These are phyloP conservation scores for Virgularia gustaviana DNA, from an alignment of 92 coral and sea anemone species.

Conservation along the genomic window DNA sequence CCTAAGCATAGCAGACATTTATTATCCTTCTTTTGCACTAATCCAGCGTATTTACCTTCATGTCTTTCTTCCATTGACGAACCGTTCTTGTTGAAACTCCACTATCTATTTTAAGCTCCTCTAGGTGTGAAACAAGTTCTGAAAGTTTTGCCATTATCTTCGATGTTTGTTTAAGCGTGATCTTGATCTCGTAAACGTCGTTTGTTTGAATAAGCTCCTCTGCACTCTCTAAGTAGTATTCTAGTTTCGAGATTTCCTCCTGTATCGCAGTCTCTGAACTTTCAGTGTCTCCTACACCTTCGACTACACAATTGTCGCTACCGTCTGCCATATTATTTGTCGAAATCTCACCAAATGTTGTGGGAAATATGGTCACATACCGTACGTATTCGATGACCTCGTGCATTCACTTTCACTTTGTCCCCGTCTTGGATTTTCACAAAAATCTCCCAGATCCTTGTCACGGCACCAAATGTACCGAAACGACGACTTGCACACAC, in stretches of 20 bases:
- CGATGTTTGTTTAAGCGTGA: slow-evolving; percentile 8
- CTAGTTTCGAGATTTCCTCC: slow-evolving; percentile 33
- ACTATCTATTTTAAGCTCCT: slow-evolving; percentile 31
- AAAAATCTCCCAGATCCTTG: slow-evolving; percentile 37
- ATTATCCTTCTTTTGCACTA: slow-evolving; percentile 17
- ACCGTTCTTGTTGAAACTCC: slow-evolving; percentile 29
- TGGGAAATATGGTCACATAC: too few species aligned
- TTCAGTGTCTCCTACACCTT: too few species aligned
- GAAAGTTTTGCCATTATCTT: slow-evolving; percentile 25
- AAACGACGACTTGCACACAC: too few species aligned
- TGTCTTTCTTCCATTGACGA: slow-evolving; percentile 45
- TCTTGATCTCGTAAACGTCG: slow-evolving; percentile 12
- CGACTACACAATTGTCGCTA: too few species aligned
- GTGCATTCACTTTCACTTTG: too few species aligned
- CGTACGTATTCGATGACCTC: slow-evolving; percentile 2
- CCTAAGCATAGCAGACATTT: too few species aligned
- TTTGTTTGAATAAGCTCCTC: slow-evolving; percentile 21
- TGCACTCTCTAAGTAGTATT: slow-evolving; percentile 44
- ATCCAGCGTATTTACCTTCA: slow-evolving; percentile 20
- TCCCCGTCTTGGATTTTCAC: too few species aligned
- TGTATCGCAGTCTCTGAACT: too few species aligned
- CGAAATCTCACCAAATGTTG: too few species aligned
- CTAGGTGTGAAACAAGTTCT: slow-evolving; percentile 35
- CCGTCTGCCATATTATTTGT: slow-evolving; percentile 21
- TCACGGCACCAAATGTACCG: too few species aligned